Evolutionary conservation across 2,113 vertebrate genomes (phyloP).

Genomic region (Pelecanus crispus): DNA sequence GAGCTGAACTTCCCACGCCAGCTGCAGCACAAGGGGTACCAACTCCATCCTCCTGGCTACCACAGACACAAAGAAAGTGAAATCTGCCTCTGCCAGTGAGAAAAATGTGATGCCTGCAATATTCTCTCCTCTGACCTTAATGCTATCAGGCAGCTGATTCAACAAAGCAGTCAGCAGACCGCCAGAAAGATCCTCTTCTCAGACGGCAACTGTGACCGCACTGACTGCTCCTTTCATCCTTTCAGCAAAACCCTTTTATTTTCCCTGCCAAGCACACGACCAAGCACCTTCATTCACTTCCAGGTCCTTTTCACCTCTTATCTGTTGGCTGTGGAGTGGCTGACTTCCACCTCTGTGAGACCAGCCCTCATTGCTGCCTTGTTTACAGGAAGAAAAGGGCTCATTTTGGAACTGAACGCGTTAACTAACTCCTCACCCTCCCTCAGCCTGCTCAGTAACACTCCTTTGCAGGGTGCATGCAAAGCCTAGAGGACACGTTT

Average conservation of each 20-base stretch:
- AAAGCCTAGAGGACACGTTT: background rate
- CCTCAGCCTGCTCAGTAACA: background rate
- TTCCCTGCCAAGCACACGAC: background rate
- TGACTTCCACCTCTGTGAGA: background rate
- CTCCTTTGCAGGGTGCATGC: background rate
- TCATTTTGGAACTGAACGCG: rapidly evolving
- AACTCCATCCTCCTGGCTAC: background rate
- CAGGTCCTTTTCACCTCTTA: background rate
- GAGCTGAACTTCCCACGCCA: background rate
- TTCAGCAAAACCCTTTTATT: background rate
- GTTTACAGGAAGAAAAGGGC: background rate
- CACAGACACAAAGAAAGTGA: background rate
- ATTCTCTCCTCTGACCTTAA: background rate
- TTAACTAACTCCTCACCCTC: background rate
- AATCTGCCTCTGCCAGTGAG: background rate
- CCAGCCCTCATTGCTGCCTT: background rate
- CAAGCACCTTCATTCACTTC: background rate
- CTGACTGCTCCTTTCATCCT: background rate
- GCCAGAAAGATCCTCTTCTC: background rate
- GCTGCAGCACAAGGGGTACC: background rate
- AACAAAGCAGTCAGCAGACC: background rate
- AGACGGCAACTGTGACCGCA: background rate
- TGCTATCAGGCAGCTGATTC: background rate
- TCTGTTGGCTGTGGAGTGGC: background rate
- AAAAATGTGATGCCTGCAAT: background rate